Percentiles rank a stretch among this genome's conserved stretches.
Conservation (phyloP, 2,797 vertebrate species). For the Hybognathus amarus region DNA sequence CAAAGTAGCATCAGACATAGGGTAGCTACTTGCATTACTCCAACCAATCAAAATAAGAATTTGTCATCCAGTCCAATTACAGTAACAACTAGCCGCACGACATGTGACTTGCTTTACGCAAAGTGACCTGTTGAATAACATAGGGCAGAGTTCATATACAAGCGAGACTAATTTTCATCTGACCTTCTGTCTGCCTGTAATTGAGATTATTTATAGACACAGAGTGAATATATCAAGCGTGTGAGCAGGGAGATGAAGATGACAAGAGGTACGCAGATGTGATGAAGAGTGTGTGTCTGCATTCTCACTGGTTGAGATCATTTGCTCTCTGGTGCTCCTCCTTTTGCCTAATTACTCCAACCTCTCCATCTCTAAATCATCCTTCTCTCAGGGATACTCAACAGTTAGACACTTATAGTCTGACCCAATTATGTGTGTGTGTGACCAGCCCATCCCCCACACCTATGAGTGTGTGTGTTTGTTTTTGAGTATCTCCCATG, state of each 20-base stretch:
- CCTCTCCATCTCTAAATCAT: slow-evolving; percentile 40
- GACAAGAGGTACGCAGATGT: neutral
- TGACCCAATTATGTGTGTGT: slow-evolving; percentile 40
- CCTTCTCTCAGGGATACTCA: slow-evolving; percentile 16
- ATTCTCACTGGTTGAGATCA: slow-evolving; percentile 12
- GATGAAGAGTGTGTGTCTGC: neutral
- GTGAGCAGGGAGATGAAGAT: slow-evolving; percentile 3
- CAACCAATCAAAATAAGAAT: neutral
- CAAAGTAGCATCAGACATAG: neutral
- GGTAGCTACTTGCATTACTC: neutral
- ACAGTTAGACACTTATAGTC: slow-evolving; percentile 36
- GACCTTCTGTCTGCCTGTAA: slow-evolving; percentile 35
- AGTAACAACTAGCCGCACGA: neutral
- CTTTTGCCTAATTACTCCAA: slow-evolving; percentile 37
- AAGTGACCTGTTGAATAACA: slow-evolving; percentile 9
- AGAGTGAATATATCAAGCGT: neutral
- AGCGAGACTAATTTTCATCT: slow-evolving; percentile 18
- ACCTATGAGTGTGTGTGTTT: slow-evolving; percentile 1
- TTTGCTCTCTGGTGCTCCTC: slow-evolving; percentile 20
- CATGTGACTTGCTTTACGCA: neutral
- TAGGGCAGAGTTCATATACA: slow-evolving; percentile 1
- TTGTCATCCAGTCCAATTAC: neutral
- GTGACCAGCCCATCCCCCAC: slow-evolving; percentile 11
- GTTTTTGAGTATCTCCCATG: slow-evolving; percentile 70
- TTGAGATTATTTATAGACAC: slow-evolving; percentile 19